Evolutionary conservation across 2,113 vertebrate species (phyloP), one percentile per base, ranked within the genome.

Genomic region (Romanogobio albipinnatus): DNA sequence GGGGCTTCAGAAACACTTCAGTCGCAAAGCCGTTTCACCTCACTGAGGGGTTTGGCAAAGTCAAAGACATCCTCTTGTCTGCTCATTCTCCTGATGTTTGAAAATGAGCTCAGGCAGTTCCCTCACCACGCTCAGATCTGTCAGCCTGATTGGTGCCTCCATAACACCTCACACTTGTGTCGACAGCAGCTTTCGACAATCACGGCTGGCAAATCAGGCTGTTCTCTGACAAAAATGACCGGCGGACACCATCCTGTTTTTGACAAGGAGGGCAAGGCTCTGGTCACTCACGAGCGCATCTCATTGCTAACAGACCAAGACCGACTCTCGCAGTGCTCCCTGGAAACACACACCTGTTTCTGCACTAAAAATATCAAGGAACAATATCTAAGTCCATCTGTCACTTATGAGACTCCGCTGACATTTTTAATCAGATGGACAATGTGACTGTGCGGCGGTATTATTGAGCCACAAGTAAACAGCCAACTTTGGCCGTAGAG

Each of bases 381-480:
- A 93, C 87, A 90, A 89, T 86, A 91, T 89, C 86, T 89, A 91
- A 89, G 89, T 86, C 93, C 93, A 93, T 93, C 92, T 92, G 91
- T 94, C 94, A 93, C 91, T 92, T 91, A 87, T 84, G 90, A 90
- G 92, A 90, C 87, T 88, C 89, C 14, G 10, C 91, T 92, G 94
- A 92, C 90, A 91, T 93, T 92, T 93, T 93, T 93, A 94, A 95
- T 94, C 92, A 93, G 91, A 91, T 86, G 90, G 88, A 53, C 86
- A 89, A 92, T 92, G 59, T 53, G 77, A 94, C 91, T 89, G 88
- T 88, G 86, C 86, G 81, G 89, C 82, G 87, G 89, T 49, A 87
- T 89, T 91, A 92, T 93, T 93, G 91, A 89, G 90, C 91, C 89
- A 87, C 81, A 87, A 89, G 90, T 90, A 91, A 92, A 91, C 84